Percentiles rank a stretch among this genome's conserved stretches.
These are phyloP conservation scores for Tringa solitaria DNA, from an alignment of 2,113 vertebrate genomes.

Conservation along the genomic window DNA sequence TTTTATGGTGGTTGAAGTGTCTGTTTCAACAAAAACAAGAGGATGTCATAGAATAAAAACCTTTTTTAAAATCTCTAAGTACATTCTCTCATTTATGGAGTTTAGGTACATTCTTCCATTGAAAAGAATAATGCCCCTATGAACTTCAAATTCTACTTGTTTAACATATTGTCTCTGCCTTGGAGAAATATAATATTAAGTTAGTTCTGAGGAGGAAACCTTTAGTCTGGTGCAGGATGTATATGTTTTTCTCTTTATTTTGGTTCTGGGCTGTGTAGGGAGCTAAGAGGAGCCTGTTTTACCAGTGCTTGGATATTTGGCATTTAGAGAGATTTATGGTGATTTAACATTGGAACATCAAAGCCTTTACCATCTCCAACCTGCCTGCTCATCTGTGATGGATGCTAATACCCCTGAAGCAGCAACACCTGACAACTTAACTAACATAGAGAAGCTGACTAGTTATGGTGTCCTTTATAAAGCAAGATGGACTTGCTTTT, in stretches of 20 bases:
- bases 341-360: background rate
- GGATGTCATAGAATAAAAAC: background rate
- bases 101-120: background rate
- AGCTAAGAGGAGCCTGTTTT: background rate
- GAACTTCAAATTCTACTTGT: background rate
- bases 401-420: slow-evolving; percentile 14
- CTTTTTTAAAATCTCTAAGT: background rate
- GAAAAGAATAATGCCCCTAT: background rate
- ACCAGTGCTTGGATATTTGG: background rate
- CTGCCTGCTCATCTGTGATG: slow-evolving; percentile 7
- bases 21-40: background rate
- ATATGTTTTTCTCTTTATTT: background rate
- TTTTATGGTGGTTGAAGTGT: background rate
- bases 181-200: background rate
- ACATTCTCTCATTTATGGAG: background rate
- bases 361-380: slow-evolving; percentile 8
- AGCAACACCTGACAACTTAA: slow-evolving; percentile 12
- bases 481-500: background rate
- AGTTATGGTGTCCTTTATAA: background rate
- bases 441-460: background rate
- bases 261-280: background rate
- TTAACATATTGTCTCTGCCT: background rate
- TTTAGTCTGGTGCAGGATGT: background rate
- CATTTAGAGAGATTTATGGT: background rate
- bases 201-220: background rate